A percentile compares a stretch with the other conserved stretches of the same genome.
Conservation (phyloP, 2,113 vertebrate species). For the Excalfactoria chinensis region DNA sequence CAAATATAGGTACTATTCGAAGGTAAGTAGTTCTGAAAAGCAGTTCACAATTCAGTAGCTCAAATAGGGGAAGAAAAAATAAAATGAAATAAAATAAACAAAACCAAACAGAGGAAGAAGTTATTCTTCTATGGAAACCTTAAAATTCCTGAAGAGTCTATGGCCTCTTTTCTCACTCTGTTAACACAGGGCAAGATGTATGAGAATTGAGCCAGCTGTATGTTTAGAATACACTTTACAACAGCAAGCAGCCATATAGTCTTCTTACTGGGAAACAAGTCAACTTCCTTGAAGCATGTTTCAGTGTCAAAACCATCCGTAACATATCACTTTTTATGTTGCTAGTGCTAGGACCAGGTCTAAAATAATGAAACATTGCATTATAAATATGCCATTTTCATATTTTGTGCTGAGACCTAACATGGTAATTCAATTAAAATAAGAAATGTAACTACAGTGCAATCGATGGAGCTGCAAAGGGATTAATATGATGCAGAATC, state of each 20-base stretch:
- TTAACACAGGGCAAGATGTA: neutral
- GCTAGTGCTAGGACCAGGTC: neutral
- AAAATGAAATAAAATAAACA: neutral
- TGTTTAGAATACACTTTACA: neutral
- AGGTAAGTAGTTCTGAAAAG: neutral
- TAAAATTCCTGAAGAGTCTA: neutral
- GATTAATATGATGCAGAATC: neutral
- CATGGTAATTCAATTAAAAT: neutral
- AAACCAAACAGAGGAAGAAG: neutral
- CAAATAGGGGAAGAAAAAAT: neutral
- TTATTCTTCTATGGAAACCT: neutral
- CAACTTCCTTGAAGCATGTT: neutral
- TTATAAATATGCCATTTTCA: neutral
- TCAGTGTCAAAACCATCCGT: neutral
- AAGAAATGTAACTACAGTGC: neutral
- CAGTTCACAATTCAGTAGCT: neutral
- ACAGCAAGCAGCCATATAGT: neutral
- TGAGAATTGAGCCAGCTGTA: neutral
- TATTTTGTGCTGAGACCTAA: neutral
- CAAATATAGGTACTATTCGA: neutral
- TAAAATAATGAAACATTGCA: neutral
- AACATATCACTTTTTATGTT: neutral
- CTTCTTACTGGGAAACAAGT: neutral
- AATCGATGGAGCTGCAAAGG: neutral
- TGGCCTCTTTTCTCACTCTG: neutral